These are phyloP conservation scores for Butastur rufipennis DNA, from an alignment of 2,113 vertebrate species.

Conservation along the genomic window DNA sequence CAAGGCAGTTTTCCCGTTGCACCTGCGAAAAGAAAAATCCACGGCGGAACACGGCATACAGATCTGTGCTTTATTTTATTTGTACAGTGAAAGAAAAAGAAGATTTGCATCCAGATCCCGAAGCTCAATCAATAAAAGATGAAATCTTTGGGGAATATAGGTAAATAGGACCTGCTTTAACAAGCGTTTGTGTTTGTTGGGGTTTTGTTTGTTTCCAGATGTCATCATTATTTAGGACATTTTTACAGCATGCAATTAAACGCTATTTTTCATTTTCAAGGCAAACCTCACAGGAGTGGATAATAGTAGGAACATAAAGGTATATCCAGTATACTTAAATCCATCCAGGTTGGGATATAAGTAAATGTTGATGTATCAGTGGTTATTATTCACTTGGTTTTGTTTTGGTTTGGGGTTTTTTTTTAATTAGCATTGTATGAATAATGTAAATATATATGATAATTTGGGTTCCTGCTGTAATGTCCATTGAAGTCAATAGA, in stretches of 20 bases:
- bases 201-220: slow-evolving; percentile 23
- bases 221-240: neutral
- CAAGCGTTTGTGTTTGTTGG: neutral
- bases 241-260: slow-evolving; percentile 43
- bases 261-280: slow-evolving; percentile 60
- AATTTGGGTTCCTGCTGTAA: neutral
- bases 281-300: slow-evolving; percentile 47
- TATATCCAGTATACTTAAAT: slow-evolving; percentile 30
- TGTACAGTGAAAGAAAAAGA: slow-evolving; percentile 94
- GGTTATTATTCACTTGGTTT: neutral
- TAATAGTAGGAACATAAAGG: slow-evolving; percentile 8
- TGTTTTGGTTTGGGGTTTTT: neutral
- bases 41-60: neutral
- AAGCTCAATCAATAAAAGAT: slow-evolving; percentile 93
- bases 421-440: neutral
- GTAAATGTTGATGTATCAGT: slow-evolving; percentile 21
- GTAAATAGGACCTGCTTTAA: slow-evolving; percentile 70
- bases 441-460: slow-evolving; percentile 57
- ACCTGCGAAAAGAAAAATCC: neutral
- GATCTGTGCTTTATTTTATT: slow-evolving; percentile 52
- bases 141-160: slow-evolving; percentile 98
- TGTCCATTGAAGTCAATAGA: neutral
- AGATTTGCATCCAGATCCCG: slow-evolving; percentile 92
- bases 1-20: neutral
- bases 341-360: slow-evolving; percentile 48